Percentiles rank a stretch among this genome's conserved stretches.
Evolutionary conservation across 92 coral and sea anemone genomes (phyloP).

Genomic region (Metridium senile): DNA sequence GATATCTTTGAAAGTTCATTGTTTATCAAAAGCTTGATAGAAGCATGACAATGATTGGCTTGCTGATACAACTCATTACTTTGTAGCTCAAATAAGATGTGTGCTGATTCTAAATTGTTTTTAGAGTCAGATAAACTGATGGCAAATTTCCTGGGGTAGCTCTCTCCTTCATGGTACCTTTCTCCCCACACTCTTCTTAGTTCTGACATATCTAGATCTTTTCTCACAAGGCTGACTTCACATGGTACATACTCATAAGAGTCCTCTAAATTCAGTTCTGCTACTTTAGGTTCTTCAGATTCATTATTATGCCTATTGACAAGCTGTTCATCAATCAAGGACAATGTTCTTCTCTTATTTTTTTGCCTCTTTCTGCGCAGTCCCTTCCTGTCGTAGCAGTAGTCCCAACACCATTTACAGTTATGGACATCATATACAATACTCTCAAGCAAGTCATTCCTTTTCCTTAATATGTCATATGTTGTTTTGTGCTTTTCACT

Average conservation of each 20-base stretch:
- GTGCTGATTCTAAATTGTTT: not conserved
- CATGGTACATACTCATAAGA: not conserved
- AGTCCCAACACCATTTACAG: not conserved
- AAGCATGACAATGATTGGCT: constrained; percentile 5
- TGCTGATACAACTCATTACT: not conserved
- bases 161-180: constrained; percentile 37
- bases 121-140: constrained; percentile 9
- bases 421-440: not conserved
- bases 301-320: not conserved
- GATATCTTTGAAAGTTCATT: constrained; percentile 10
- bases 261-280: not conserved
- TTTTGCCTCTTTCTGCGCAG: not conserved
- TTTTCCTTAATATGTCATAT: not conserved
- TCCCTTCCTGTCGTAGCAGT: not conserved
- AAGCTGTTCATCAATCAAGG: not conserved
- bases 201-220: not conserved
- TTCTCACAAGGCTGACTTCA: not conserved
- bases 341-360: not conserved
- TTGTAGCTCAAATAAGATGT: constrained; percentile 15
- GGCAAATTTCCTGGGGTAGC: constrained; percentile 48
- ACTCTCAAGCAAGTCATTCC: not conserved
- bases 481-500: constrained; percentile 6
- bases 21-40: constrained; percentile 25
- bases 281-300: not conserved
- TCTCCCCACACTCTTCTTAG: constrained; percentile 14